Percentiles rank a stretch among this genome's conserved stretches.
phyloP scores from a whole-genome alignment of 2,888 invertebrate species.

The Thymelicus acteon region DNA sequence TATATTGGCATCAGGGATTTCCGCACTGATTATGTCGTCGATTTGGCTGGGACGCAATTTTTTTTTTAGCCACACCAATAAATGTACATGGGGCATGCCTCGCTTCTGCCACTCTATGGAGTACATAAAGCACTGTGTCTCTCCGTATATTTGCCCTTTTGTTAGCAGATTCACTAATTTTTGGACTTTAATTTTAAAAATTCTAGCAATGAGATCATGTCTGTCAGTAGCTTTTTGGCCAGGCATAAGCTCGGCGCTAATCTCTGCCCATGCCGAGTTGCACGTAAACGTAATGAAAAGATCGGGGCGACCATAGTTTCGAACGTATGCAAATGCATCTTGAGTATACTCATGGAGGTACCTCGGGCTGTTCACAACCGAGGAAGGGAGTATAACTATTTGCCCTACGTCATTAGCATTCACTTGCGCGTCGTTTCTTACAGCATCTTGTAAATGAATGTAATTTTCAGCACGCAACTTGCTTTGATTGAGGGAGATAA shows the following conservation, averaged over 20 bases:
- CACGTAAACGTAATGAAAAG: slow-evolving; percentile 46
- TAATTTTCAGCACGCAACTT: slow-evolving; percentile 1
- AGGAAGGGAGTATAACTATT: slow-evolving; percentile 29
- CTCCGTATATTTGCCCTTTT: slow-evolving; percentile 38
- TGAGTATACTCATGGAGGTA: slow-evolving; percentile 44
- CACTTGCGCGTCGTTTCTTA: slow-evolving; percentile 7
- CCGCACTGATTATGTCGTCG: slow-evolving; percentile 47
- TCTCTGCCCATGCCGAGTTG: slow-evolving; percentile 51
- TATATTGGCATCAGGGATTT: slow-evolving; percentile 44
- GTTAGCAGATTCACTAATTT: slow-evolving; percentile 34
- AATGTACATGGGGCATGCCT: slow-evolving; percentile 44
- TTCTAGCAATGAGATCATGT: slow-evolving; percentile 38
- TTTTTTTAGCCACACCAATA: slow-evolving; percentile 44
- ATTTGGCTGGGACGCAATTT: slow-evolving; percentile 44
- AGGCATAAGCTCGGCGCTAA: slow-evolving; percentile 40
- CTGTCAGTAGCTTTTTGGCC: slow-evolving; percentile 41
- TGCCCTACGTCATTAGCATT: slow-evolving; percentile 21
- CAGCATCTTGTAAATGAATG: not conserved
- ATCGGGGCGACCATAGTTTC: slow-evolving; percentile 41
- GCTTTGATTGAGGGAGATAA: slow-evolving; percentile 7
- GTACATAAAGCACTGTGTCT: slow-evolving; percentile 37
- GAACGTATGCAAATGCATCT: slow-evolving; percentile 40
- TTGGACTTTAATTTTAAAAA: slow-evolving; percentile 37
- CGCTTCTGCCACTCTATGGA: slow-evolving; percentile 48
- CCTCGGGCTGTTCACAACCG: slow-evolving; percentile 34